These are phyloP conservation scores for Monoplex corrugatus DNA, from an alignment of 2,888 invertebrate genomes.

Conservation along the genomic window DNA sequence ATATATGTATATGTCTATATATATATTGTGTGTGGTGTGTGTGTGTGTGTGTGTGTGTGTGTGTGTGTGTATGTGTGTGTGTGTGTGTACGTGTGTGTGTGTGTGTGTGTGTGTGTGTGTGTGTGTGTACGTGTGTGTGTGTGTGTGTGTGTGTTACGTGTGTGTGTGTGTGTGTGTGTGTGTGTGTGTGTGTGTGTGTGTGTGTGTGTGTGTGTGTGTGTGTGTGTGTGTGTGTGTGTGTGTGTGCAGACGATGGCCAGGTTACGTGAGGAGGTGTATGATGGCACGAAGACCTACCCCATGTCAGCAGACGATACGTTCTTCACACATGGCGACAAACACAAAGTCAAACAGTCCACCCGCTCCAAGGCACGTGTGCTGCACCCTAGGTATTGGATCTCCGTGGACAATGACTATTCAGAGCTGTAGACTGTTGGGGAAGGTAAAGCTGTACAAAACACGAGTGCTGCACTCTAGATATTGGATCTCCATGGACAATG, in stretches of 20 bases:
- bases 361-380: background rate
- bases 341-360: slow-evolving; percentile 35
- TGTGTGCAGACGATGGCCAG: background rate
- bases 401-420: slow-evolving; percentile 5
- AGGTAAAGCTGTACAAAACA: no score
- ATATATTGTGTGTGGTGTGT: no score
- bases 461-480: no score
- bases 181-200: no score
- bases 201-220: no score
- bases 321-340: slow-evolving; percentile 29
- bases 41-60: background rate
- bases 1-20: no score
- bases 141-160: no score
- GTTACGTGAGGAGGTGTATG: background rate
- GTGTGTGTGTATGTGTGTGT: background rate
- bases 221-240: no score
- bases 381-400: background rate
- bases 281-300: slow-evolving; percentile 36
- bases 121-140: background rate
- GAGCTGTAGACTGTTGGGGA: no score
- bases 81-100: no score
- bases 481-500: no score
- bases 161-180: no score
- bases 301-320: slow-evolving; percentile 1
- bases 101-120: background rate